phyloP scores from a whole-genome alignment of 1,140 invertebrate genomes.

The Luehdorfia chinensis region DNA sequence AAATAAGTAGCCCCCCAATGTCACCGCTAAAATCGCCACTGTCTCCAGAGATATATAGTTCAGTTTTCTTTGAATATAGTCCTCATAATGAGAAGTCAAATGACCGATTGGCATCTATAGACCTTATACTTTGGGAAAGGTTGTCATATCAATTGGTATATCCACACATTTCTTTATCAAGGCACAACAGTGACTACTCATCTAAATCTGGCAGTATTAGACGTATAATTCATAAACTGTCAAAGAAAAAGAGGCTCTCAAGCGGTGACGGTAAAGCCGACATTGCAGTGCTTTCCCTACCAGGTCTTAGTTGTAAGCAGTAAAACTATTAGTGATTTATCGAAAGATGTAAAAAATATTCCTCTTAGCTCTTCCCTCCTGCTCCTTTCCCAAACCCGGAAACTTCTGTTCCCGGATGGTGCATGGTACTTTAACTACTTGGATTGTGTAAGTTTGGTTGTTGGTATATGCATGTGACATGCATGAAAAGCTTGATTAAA shows the following conservation, averaged over 20 bases:
- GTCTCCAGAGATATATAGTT: slow-evolving; percentile 56
- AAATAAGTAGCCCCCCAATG: slow-evolving; percentile 37
- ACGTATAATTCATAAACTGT: slow-evolving; percentile 37
- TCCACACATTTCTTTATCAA: slow-evolving; percentile 50
- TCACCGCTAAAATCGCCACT: slow-evolving; percentile 39
- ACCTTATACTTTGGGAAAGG: slow-evolving; percentile 71
- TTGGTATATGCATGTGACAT: slow-evolving; percentile 36
- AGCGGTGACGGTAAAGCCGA: slow-evolving; percentile 42
- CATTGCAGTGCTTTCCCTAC: slow-evolving; percentile 54
- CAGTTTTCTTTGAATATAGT: slow-evolving; percentile 62
- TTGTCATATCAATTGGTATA: slow-evolving; percentile 49
- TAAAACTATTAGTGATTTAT: slow-evolving; percentile 45
- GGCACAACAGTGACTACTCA: slow-evolving; percentile 35
- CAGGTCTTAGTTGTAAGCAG: slow-evolving; percentile 53
- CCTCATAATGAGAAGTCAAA: slow-evolving; percentile 32
- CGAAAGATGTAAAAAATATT: slow-evolving; percentile 52
- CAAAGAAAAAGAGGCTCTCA: slow-evolving; percentile 36
- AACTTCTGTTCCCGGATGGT: slow-evolving; percentile 50
- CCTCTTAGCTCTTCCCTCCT: slow-evolving; percentile 53
- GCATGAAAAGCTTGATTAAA: slow-evolving; percentile 16
- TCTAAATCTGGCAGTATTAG: slow-evolving; percentile 53
- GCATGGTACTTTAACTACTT: slow-evolving; percentile 72
- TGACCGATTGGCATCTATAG: slow-evolving; percentile 48
- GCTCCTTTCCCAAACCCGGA: slow-evolving; percentile 53
- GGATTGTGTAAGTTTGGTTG: slow-evolving; percentile 65